Base-by-base conservation (phyloP, 2,797 vertebrate species). In the Neosalanx taihuensis region DNA sequence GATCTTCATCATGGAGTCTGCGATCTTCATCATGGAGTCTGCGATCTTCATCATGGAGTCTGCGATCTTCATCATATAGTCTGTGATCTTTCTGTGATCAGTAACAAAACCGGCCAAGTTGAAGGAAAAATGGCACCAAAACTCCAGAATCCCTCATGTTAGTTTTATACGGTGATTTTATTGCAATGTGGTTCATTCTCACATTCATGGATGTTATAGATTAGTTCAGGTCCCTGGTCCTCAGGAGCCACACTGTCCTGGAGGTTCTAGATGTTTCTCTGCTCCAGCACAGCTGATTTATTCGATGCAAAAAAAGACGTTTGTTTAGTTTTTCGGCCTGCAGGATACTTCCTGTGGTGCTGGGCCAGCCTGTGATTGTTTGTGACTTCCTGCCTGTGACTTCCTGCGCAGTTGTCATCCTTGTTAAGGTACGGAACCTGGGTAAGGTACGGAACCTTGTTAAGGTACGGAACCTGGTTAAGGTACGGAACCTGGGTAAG, bases 161-260 rank as follows among this genome's bases (percentile, higher is more conserved):
- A 84, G 84, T 92, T 93, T 92, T 86, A 90, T 90, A 93, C 90
- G 91, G 92, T 93, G 92, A 90, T 94, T 93, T 93, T 94, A 94
- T 94, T 93, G 93, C 92, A 93, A 92, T 93, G 92, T 93, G 91
- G 93, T 92, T 91, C 91, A 94, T 93, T 93, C 91, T 92, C 91
- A 93, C 92, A 93, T 94, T 94, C 92, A 92, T 92, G 92, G 92
- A 93, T 93, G 92, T 93, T 93, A 91, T 89, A 92, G 90, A 90
- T 90, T 90, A 92, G 92, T 93, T 26, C 23, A 26, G 23, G 23
- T 26, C 23, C 23, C 23, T 1, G 23, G 23, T 26, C 23, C 23
- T 26, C 23, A 26, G 23, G 23, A 26, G 23, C 23, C 23, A 26
- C 23, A 26, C 23, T 26, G 23, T 26, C 23, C 23, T 26, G 23